Conservation (phyloP, 2,888 invertebrate genomes). For the Melinaea marsaeus region DNA sequence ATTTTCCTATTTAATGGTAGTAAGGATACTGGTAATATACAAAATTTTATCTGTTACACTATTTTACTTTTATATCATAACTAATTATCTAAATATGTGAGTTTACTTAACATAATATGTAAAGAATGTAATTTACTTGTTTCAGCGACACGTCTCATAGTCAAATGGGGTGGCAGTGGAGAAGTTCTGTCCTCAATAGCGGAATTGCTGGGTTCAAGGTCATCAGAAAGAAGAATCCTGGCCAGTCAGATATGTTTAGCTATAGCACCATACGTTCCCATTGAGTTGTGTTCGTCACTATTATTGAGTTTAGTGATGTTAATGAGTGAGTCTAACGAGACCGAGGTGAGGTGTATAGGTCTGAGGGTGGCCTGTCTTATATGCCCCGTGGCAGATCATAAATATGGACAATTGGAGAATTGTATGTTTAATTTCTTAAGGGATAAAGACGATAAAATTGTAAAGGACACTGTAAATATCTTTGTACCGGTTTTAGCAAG, state of each 20-base stretch:
- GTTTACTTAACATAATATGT: neutral
- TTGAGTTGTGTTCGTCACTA: conserved; percentile 69
- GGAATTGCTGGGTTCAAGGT: conserved; percentile 60
- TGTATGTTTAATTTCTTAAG: conserved; percentile 65
- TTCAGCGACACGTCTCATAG: conserved; percentile 67
- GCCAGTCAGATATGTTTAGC: conserved; percentile 69
- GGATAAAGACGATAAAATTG: conserved; percentile 62
- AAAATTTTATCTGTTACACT: too few relatives aligned
- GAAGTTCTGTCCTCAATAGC: conserved; percentile 68
- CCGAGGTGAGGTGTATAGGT: conserved; percentile 60
- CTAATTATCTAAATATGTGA: too few relatives aligned
- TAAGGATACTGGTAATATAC: too few relatives aligned
- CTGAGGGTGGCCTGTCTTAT: conserved; percentile 64
- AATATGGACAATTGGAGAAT: conserved; percentile 65
- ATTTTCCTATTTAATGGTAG: too few relatives aligned
- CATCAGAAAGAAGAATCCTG: conserved; percentile 56
- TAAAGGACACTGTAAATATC: conserved; percentile 60
- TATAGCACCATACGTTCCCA: conserved; percentile 66
- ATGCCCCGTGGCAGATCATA: conserved; percentile 66
- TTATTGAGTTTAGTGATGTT: conserved; percentile 65
- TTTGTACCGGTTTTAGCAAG: conserved; percentile 68
- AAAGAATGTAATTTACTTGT: conserved; percentile 16
- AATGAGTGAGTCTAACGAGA: conserved; percentile 71
- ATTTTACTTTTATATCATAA: too few relatives aligned
- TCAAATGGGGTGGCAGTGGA: conserved; percentile 71